These are phyloP conservation scores for Pygoscelis antarcticus DNA, from an alignment of 2,113 vertebrate genomes.

Conservation along the genomic window DNA sequence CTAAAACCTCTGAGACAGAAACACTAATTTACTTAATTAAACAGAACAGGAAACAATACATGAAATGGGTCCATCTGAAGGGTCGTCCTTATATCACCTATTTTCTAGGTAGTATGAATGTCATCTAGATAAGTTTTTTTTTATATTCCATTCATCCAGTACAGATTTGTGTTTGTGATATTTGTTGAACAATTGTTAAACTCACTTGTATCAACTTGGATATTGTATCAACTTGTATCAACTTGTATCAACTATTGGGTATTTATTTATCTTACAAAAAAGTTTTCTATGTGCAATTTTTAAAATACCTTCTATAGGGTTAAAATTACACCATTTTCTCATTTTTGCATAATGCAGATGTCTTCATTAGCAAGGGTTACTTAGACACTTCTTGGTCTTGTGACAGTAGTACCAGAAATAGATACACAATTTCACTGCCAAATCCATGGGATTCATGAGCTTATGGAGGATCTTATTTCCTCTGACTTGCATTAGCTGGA, in stretches of 20 bases:
- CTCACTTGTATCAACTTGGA: not conserved
- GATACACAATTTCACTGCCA: not conserved
- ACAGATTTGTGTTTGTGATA: not conserved
- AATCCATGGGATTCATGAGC: not conserved
- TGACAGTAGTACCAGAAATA: not conserved
- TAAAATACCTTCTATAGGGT: not conserved
- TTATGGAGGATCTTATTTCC: not conserved
- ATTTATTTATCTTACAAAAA: not conserved
- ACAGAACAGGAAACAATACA: not conserved
- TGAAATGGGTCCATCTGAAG: not conserved
- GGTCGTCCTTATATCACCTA: not conserved
- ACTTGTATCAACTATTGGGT: not conserved
- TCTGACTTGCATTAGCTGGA: not conserved
- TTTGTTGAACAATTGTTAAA: not conserved
- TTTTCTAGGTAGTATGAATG: not conserved
- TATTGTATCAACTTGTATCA: too few species aligned
- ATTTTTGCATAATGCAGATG: accelerated
- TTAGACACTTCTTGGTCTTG: not conserved
- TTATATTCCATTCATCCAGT: not conserved
- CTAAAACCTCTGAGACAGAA: not conserved
- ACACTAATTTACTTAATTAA: not conserved
- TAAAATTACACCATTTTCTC: not conserved
- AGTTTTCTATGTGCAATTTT: not conserved
- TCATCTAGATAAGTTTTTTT: not conserved
- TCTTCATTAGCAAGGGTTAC: not conserved